Percentiles rank a stretch among this genome's conserved stretches.
These are phyloP conservation scores for Paramuricea clavata DNA, from an alignment of 92 coral and sea anemone species.

Conservation along the genomic window DNA sequence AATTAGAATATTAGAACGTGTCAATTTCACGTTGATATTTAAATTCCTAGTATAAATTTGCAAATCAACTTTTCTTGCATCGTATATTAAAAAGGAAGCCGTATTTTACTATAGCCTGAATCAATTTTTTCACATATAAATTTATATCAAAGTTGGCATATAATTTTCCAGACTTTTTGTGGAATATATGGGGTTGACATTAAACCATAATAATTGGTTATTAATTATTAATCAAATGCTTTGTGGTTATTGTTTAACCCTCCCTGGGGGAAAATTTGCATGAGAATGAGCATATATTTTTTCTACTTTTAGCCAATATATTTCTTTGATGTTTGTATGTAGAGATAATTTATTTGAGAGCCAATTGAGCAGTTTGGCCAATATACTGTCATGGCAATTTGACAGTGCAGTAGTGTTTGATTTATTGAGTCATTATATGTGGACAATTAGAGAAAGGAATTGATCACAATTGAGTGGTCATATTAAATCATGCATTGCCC, in stretches of 20 bases:
- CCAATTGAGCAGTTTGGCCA: neutral
- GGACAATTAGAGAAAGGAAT: no score
- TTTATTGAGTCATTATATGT: no score
- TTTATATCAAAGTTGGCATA: neutral
- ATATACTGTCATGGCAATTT: neutral
- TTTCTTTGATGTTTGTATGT: neutral
- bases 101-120: neutral
- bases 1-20: neutral
- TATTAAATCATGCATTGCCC: neutral
- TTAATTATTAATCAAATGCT: slow-evolving; percentile 47
- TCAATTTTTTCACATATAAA: neutral
- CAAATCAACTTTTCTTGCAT: neutral
- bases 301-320: neutral
- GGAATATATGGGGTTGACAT: neutral
- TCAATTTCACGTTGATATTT: neutral
- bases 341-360: neutral
- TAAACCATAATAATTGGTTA: neutral
- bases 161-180: neutral
- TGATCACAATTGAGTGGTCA: no score
- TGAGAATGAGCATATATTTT: slow-evolving; percentile 9
- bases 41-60: neutral
- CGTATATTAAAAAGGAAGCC: neutral
- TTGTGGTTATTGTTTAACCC: slow-evolving; percentile 24
- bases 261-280: neutral
- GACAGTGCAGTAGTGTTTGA: neutral